phyloP scores from a whole-genome alignment of 2,113 vertebrate species.

The Narcine bancroftii region DNA sequence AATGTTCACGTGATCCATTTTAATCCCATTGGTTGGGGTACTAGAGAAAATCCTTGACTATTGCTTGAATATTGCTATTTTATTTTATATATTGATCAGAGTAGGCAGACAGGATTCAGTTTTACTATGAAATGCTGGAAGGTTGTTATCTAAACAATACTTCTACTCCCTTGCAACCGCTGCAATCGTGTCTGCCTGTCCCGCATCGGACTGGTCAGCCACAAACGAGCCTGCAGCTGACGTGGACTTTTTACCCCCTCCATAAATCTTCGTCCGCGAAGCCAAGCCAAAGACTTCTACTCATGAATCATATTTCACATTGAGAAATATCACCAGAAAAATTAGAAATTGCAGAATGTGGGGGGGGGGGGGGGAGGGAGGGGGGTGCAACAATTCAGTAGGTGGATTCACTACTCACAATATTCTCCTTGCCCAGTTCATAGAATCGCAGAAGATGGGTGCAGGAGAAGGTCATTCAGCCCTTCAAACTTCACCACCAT shows the following conservation, averaged over 20 bases:
- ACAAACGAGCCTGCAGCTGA: too few species aligned
- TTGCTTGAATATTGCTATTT: neutral
- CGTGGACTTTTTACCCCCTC: too few species aligned
- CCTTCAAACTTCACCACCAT: too few species aligned
- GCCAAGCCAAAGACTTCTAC: neutral
- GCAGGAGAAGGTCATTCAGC: too few species aligned
- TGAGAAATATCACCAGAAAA: neutral
- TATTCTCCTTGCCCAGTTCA: too few species aligned
- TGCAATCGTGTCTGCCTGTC: too few species aligned
- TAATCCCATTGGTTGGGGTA: neutral
- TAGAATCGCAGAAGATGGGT: too few species aligned
- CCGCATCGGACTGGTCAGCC: too few species aligned
- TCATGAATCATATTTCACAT: neutral
- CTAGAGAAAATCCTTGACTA: neutral
- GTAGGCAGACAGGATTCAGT: neutral
- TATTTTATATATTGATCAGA: neutral
- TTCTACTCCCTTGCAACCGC: too few species aligned
- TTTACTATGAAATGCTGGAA: neutral
- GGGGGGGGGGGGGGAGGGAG: too few species aligned
- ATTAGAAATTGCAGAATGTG: neutral
- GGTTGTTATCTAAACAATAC: neutral
- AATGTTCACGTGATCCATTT: neutral
- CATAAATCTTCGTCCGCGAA: too few species aligned
- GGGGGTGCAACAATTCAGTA: neutral
- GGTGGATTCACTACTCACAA: neutral